Conservation (phyloP, 2,113 vertebrate genomes). For the Acanthochromis polyacanthus region DNA sequence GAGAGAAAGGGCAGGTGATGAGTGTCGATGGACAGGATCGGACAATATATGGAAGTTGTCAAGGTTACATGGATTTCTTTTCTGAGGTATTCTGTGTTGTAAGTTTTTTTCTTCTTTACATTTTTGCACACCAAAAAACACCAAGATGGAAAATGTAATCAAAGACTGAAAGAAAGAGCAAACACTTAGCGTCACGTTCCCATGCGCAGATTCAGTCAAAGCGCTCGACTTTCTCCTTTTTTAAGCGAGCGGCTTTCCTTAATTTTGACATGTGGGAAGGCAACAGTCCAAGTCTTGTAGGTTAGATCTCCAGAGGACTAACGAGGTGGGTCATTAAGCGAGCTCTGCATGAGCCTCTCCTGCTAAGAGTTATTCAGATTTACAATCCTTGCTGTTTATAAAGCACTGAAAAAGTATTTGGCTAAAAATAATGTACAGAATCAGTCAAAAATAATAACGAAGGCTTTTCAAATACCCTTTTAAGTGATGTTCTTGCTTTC, state of each 20-base stretch:
- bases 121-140: conserved; percentile 75
- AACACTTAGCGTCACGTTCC: conserved; percentile 51
- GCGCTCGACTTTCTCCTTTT: background rate
- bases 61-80: conserved; percentile 82
- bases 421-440: conserved; percentile 75
- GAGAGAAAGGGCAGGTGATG: background rate
- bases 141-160: conserved; percentile 64
- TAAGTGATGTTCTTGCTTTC: conserved; percentile 37
- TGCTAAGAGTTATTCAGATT: conserved; percentile 69
- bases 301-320: conserved; percentile 46
- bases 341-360: conserved; percentile 54
- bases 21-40: conserved; percentile 49
- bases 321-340: conserved; percentile 39
- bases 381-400: conserved; percentile 87
- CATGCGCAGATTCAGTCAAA: conserved; percentile 21
- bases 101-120: conserved; percentile 73
- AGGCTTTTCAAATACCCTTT: conserved; percentile 58
- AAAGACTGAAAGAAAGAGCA: conserved; percentile 62
- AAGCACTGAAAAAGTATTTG: conserved; percentile 87
- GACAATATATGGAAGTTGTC: conserved; percentile 74
- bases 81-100: conserved; percentile 88
- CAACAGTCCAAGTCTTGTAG: conserved; percentile 53
- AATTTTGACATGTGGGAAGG: conserved; percentile 51
- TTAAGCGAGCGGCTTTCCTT: conserved; percentile 36
- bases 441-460: conserved; percentile 41